These are phyloP conservation scores for Coenobita brevimanus DNA, from an alignment of 1,140 invertebrate species.

Conservation along the genomic window DNA sequence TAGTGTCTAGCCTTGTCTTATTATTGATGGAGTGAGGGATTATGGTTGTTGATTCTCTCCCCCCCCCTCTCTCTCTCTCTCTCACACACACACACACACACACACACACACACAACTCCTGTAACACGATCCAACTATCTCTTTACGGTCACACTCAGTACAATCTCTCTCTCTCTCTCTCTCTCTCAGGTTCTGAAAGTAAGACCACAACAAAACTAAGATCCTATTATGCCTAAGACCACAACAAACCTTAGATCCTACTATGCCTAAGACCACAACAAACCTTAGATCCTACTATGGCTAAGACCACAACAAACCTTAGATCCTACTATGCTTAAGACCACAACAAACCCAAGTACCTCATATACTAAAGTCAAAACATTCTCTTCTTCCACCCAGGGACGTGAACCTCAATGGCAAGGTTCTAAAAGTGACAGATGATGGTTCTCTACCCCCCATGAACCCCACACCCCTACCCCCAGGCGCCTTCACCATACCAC, in stretches of 20 bases:
- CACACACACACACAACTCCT: too few relatives aligned
- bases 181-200: not conserved
- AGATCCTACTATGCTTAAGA: not conserved
- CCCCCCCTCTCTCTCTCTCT: not conserved
- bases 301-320: too few relatives aligned
- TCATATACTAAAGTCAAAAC: not conserved
- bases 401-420: not conserved
- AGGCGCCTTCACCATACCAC: not conserved
- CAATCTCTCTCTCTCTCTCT: not conserved
- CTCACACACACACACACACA: not conserved
- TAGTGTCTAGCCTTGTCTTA: too few relatives aligned
- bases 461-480: not conserved
- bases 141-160: not conserved
- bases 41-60: not conserved
- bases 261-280: not conserved
- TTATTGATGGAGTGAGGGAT: not conserved
- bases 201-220: not conserved
- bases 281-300: too few relatives aligned
- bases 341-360: not conserved
- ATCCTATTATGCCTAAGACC: too few relatives aligned
- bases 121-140: not conserved
- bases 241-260: too few relatives aligned
- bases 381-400: not conserved
- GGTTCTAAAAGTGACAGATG: not conserved
- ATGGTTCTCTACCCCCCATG: not conserved